phyloP scores from a whole-genome alignment of 2,113 vertebrate genomes.

The Eretmochelys imbricata region DNA sequence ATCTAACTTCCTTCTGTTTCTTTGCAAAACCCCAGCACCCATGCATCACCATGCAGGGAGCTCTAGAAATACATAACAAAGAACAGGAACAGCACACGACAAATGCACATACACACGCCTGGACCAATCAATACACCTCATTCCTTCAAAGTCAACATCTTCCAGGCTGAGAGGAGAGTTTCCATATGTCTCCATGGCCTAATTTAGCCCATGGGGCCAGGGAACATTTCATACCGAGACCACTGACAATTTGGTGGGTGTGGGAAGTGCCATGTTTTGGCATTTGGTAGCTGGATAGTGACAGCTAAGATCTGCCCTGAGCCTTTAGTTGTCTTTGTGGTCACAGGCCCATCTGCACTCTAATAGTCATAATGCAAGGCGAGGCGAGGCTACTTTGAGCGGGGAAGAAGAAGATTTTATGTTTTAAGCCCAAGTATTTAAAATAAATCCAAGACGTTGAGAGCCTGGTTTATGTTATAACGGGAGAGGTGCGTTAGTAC shows the following conservation, averaged over 20 bases:
- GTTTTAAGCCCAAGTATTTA: neutral
- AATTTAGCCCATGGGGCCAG: neutral
- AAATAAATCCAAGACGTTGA: neutral
- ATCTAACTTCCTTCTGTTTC: neutral
- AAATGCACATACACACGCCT: neutral
- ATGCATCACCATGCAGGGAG: neutral
- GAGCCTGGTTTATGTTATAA: neutral
- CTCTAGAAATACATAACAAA: neutral
- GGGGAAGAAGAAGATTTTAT: neutral
- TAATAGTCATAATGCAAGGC: neutral
- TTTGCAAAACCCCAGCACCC: neutral
- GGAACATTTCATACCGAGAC: neutral
- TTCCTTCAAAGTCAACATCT: neutral
- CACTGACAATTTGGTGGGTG: neutral
- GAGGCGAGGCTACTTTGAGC: neutral
- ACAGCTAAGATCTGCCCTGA: neutral
- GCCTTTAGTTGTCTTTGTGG: neutral
- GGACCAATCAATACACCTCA: neutral
- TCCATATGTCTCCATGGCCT: neutral
- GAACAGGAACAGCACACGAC: neutral
- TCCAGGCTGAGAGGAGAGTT: neutral
- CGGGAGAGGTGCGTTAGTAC: accelerated
- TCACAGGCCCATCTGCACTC: neutral
- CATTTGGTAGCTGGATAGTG: neutral
- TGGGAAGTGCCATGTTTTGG: neutral